Evolutionary conservation across 92 coral and sea anemone genomes (phyloP).

Genomic region (Epizoanthus stellaris): DNA sequence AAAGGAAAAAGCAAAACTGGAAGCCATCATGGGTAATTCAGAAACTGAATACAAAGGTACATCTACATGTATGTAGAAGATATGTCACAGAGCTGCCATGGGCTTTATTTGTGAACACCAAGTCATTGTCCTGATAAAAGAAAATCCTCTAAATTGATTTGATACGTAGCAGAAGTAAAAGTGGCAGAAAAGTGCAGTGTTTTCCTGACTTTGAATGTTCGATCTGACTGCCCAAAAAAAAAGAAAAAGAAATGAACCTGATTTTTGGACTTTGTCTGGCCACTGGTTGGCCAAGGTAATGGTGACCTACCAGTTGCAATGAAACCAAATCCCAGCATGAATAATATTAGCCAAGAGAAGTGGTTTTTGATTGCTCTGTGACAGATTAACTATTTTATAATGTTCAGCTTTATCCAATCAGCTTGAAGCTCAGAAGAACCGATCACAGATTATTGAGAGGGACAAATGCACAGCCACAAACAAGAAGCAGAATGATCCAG

Average conservation of each 20-base stretch:
- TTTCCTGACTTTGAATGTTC: too few relatives aligned
- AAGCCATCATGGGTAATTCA: constrained; percentile 7
- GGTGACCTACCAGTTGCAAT: too few relatives aligned
- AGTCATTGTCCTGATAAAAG: too few relatives aligned
- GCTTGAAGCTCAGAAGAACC: constrained; percentile 9
- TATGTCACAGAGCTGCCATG: neutral
- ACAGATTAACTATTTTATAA: neutral
- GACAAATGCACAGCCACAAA: constrained; percentile 42
- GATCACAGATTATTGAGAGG: constrained; percentile 3
- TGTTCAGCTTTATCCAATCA: constrained; percentile 15
- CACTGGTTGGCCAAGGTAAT: too few relatives aligned
- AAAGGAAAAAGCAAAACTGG: constrained; percentile 2
- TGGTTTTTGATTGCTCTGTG: too few relatives aligned
- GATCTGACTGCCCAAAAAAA: too few relatives aligned
- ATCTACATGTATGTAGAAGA: neutral
- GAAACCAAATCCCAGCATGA: too few relatives aligned
- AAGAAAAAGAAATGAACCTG: too few relatives aligned
- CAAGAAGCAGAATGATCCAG: constrained; percentile 68
- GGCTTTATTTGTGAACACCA: too few relatives aligned
- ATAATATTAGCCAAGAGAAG: too few relatives aligned
- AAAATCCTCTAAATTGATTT: neutral
- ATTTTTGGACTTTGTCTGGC: too few relatives aligned
- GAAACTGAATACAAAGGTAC: constrained; percentile 26
- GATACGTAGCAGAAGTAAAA: neutral
- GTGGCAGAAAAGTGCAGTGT: too few relatives aligned